These are phyloP conservation scores for Nesospiza acunhae DNA, from an alignment of 2,113 vertebrate genomes.

Conservation along the genomic window DNA sequence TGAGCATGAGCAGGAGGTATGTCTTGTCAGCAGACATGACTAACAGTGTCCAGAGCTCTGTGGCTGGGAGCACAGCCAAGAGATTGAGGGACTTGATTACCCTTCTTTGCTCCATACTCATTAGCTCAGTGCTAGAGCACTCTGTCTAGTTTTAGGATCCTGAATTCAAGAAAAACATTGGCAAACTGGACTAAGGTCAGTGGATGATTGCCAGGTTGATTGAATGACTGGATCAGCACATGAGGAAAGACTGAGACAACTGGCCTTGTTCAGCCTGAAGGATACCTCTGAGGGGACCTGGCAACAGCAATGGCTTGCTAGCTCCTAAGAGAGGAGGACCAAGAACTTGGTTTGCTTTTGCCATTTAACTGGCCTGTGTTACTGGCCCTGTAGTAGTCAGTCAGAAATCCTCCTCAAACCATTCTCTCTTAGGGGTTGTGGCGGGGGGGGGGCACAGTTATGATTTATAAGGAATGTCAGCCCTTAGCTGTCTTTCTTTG, in stretches of 20 bases:
- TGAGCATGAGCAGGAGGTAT: background rate
- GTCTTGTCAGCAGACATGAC: background rate
- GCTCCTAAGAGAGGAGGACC: background rate
- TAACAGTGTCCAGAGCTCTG: background rate
- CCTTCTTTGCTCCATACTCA: background rate
- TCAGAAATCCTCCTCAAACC: background rate
- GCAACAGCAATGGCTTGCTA: background rate
- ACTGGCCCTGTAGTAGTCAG: background rate
- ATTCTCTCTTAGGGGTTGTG: rapidly evolving
- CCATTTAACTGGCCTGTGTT: background rate
- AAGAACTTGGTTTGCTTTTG: background rate
- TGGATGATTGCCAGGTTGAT: background rate
- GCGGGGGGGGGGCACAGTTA: background rate
- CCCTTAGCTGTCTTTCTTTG: background rate
- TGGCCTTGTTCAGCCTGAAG: background rate
- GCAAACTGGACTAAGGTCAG: background rate
- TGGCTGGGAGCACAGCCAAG: background rate
- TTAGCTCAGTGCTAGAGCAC: background rate
- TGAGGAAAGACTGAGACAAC: background rate
- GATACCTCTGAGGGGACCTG: background rate
- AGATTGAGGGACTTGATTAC: background rate
- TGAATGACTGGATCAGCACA: background rate
- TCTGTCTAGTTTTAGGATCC: background rate
- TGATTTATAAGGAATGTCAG: background rate
- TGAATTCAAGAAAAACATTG: background rate